These are phyloP conservation scores for Adelges cooleyi DNA, from an alignment of 1,140 invertebrate genomes.

Conservation along the genomic window DNA sequence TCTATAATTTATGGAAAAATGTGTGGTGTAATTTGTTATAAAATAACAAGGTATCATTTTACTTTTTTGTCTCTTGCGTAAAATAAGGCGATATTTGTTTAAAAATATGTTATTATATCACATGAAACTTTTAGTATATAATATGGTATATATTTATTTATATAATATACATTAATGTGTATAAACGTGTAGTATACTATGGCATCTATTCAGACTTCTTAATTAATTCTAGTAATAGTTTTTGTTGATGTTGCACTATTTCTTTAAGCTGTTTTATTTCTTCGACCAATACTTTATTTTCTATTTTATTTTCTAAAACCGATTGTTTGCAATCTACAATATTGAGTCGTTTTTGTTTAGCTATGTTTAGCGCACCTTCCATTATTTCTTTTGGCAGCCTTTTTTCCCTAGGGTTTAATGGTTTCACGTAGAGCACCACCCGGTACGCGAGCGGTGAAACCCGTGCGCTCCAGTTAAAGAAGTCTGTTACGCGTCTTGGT, in stretches of 20 bases:
- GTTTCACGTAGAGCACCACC: constrained; percentile 64
- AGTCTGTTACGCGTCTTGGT: constrained; percentile 51
- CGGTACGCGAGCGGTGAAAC: constrained; percentile 63
- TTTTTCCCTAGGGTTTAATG: constrained; percentile 65
- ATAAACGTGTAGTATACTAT: background rate
- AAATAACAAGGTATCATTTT: constrained; percentile 24
- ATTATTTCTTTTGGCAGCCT: constrained; percentile 61
- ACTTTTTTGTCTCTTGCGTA: background rate
- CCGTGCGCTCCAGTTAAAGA: constrained; percentile 59
- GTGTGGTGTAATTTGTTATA: constrained; percentile 34
- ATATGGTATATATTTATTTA: background rate
- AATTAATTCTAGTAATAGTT: constrained; percentile 13
- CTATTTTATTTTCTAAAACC: constrained; percentile 27
- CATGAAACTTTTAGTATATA: no score
- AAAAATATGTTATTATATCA: background rate
- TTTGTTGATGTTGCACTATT: constrained; percentile 24
- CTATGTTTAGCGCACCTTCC: constrained; percentile 59
- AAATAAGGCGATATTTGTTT: constrained; percentile 11
- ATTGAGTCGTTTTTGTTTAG: constrained; percentile 43
- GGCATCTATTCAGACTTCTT: background rate
- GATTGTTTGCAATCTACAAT: constrained; percentile 17
- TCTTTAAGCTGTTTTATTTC: constrained; percentile 28
- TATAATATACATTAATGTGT: background rate
- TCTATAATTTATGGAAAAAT: no score
- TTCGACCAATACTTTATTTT: constrained; percentile 25